These are phyloP conservation scores for Coremacera marginata DNA, from an alignment of 2,888 invertebrate genomes.

Conservation along the genomic window DNA sequence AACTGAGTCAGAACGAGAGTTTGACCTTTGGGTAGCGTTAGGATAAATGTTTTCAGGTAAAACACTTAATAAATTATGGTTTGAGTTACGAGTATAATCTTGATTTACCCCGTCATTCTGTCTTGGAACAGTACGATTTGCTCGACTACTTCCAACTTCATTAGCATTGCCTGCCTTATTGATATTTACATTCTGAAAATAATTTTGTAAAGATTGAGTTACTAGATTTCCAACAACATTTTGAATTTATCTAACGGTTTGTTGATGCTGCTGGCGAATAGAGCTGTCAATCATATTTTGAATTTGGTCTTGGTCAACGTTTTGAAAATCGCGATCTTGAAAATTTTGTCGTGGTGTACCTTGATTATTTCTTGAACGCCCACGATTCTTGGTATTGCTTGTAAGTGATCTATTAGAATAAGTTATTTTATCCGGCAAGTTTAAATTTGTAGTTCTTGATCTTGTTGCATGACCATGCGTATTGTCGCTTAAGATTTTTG, in stretches of 20 bases:
- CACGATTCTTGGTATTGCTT: neutral
- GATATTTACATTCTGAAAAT: slow-evolving; percentile 1
- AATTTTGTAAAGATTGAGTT: neutral
- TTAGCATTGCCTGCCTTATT: neutral
- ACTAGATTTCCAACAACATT: neutral
- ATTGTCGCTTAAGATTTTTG: neutral
- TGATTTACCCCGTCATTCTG: neutral
- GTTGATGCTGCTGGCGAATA: neutral
- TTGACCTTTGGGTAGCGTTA: too few relatives aligned
- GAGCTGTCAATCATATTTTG: neutral
- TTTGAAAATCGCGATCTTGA: neutral
- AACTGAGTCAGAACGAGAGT: too few relatives aligned
- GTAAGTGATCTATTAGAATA: neutral
- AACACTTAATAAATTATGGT: neutral
- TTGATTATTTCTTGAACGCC: neutral
- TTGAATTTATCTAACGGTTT: neutral
- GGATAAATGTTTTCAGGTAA: too few relatives aligned
- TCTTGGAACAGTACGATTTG: neutral
- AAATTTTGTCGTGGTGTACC: neutral
- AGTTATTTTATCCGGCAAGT: neutral
- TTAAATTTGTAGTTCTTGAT: neutral
- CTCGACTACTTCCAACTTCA: neutral
- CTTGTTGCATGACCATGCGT: neutral
- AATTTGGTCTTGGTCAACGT: neutral
- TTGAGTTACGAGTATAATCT: neutral